Evolutionary conservation across 2,113 vertebrate genomes (phyloP).

Genomic region (Erythrocercus mccallii): DNA sequence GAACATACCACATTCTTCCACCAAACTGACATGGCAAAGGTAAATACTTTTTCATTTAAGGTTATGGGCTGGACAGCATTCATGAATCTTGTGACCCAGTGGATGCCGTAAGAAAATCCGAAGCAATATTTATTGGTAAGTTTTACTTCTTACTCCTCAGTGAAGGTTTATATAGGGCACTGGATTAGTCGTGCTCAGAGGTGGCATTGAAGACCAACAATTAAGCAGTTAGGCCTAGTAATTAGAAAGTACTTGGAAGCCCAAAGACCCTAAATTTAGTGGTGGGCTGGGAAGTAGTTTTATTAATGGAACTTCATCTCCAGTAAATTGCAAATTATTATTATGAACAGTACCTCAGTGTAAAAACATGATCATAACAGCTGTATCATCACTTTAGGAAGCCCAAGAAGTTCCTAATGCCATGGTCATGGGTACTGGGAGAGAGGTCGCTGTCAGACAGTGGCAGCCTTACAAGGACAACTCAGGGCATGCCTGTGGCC

Average conservation of each 20-base stretch:
- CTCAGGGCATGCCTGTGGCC: rapidly evolving
- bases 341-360: neutral
- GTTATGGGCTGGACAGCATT: constrained; percentile 83
- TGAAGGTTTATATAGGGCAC: neutral
- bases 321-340: neutral
- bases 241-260: neutral
- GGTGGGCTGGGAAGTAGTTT: neutral
- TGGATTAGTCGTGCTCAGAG: neutral
- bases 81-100: constrained; percentile 82
- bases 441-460: neutral
- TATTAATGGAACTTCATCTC: neutral
- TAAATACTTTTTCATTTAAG: constrained; percentile 59
- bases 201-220: neutral
- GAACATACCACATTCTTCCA: neutral
- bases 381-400: neutral
- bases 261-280: neutral
- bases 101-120: constrained; percentile 77
- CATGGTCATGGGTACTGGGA: neutral
- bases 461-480: neutral
- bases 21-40: neutral
- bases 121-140: constrained; percentile 86
- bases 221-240: neutral
- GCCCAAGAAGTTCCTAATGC: neutral
- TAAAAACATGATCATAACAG: neutral
- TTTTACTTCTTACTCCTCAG: neutral